Base-by-base conservation (phyloP, 2,888 invertebrate genomes). In the Eristalis intricaria region DNA sequence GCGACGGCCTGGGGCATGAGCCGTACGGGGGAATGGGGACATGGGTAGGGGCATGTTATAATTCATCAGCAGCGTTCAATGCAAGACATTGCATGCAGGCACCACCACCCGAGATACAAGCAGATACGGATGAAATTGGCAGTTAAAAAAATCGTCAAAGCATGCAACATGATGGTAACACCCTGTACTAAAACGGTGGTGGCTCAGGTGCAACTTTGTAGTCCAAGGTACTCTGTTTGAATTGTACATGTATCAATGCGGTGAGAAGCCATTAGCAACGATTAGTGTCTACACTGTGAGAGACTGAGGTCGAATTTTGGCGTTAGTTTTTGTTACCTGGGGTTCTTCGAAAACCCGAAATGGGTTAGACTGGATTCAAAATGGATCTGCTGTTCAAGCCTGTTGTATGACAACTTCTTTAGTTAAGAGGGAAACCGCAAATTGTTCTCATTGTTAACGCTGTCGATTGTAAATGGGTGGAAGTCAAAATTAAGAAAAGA, bases 81-180 rank as follows among this genome's bases (percentile, higher is more conserved):
- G 69, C 15, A 8, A 63, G 63, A 56, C 40, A 65, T 69, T 86
- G 74, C 82, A 86, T 86, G 86, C 86, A 86, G 82, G 86, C 66
- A 77, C 3, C 32, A 69, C 50, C 23, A 38, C 8, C 58, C 26
- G 56, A 23, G 26, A 22, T 40, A 32, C 43, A 63, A 60, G 11
- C 60, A 68, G 61, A 71, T 84, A 65, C 22, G 65, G 23, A 64
- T 71, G 63, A 76, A 86, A 80, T 75, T 70, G 79, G 68, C 38
- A 73, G 79, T 73, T 79, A 76, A 76, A 83, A 50, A 83, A 79
- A 84, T 76, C 75, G 68, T 80, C 83, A 80, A 75, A 73, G 75
- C 80, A 43, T 83, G 71, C 71, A 79, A 26, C 68, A 81, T 81
- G 74, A 75, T 75, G 79, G 83, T 87, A 68, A 80, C 69, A 68